These are phyloP conservation scores for Eupithecia subfuscata DNA, from an alignment of 2,888 invertebrate genomes.

Conservation along the genomic window DNA sequence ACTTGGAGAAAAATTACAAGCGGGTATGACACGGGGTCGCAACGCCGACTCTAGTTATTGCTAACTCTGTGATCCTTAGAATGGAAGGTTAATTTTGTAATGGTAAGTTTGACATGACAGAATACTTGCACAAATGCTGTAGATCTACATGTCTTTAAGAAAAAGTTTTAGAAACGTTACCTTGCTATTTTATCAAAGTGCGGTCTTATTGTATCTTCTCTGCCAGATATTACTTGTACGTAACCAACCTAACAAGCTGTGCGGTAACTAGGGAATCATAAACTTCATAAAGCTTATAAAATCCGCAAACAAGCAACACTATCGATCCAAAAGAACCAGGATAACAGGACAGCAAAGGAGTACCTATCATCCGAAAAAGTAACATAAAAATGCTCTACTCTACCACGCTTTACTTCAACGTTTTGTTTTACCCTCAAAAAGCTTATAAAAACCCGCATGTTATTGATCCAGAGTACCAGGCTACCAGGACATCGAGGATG, in stretches of 20 bases:
- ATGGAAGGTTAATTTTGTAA: conserved; percentile 8
- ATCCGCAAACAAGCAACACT: neutral
- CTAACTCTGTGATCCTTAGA: conserved; percentile 25
- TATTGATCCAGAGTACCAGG: conserved; percentile 59
- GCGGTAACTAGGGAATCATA: neutral
- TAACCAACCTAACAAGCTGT: neutral
- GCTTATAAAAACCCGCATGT: conserved; percentile 6
- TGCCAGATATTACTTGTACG: neutral
- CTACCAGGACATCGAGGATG: conserved; percentile 50
- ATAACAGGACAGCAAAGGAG: neutral
- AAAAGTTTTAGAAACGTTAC: neutral
- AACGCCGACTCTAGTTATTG: conserved; percentile 25
- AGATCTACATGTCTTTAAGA: neutral
- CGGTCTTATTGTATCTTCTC: neutral
- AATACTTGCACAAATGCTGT: neutral
- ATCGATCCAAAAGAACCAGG: conserved; percentile 2
- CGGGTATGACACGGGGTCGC: conserved; percentile 63
- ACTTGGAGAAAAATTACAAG: conserved; percentile 78
- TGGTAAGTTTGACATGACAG: neutral
- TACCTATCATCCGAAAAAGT: neutral
- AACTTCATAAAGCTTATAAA: neutral
- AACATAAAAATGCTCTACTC: neutral
- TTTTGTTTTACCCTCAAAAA: neutral
- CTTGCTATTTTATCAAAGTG: neutral
- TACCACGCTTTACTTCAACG: neutral